Evolutionary conservation across 1,140 invertebrate species (phyloP), one percentile per base, ranked within the genome.

Genomic region (Zelostemma sp.): DNA sequence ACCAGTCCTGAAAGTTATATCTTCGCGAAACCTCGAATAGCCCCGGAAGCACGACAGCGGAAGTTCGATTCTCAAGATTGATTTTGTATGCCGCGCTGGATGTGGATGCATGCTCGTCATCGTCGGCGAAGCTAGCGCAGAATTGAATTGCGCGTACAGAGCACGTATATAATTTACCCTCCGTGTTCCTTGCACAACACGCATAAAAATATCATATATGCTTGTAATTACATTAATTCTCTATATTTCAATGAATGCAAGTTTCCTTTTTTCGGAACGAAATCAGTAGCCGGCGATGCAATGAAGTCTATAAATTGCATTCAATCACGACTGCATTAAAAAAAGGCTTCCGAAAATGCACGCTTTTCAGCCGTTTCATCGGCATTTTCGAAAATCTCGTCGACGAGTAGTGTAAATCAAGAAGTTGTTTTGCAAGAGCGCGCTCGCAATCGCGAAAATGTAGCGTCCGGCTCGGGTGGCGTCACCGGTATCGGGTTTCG

Each of bases 61-160:
- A 80, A 79, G 79, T 80, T 78, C 73, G 74, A 80, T 80, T 79
- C 77, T 73, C 64, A 79, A 78, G 78, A 79, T 80, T 76, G 74
- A 80, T 80, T 80, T 67, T 69, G 76, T 80, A 80, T 80, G 76
- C 79, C 71, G 69, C 58, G 65, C 71, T 71, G 66, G 66, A 61
- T 57, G 59, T 68, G 63, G 58, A 54, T 76, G 73, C 73, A 74
- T 72, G 72, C 73, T 71, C 74, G 76, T 80, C 76, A 71, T 65
- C 76, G 65, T 50, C 72, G 66, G 74, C 68, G 38, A 68, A 69
- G 63, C 61, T 71, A 67, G 63, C 68, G 67, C 66, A 60, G 62
- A 77, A 74, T 72, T 60, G 64, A 75, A 77, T 77, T 61, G 64
- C 65, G 68, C 61, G 62, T 47, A 61, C 64, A 53, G 64, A 55